These are phyloP conservation scores for Campaea margaritaria DNA, from an alignment of 2,888 invertebrate genomes.

Conservation along the genomic window DNA sequence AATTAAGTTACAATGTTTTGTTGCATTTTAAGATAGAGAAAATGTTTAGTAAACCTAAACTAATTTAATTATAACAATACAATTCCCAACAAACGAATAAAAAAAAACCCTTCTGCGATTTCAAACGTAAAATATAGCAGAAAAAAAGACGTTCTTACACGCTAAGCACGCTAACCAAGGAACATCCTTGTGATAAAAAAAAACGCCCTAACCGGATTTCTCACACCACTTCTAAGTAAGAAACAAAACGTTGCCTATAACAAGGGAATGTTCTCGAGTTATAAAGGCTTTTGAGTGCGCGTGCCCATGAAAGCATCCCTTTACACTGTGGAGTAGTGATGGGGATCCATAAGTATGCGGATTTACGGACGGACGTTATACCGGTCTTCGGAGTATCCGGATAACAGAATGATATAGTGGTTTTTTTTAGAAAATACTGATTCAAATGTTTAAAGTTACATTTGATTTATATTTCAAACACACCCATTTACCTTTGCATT, in stretches of 20 bases:
- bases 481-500: no score
- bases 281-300: constrained; percentile 67
- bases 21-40: no score
- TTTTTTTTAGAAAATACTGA: no score
- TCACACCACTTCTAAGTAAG: constrained; percentile 69
- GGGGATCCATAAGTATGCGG: constrained; percentile 3
- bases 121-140: constrained; percentile 7
- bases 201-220: constrained; percentile 66
- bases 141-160: constrained; percentile 16
- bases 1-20: no score
- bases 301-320: constrained; percentile 61
- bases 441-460: no score
- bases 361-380: not conserved
- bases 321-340: constrained; percentile 33
- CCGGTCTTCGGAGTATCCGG: no score
- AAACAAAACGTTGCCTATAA: constrained; percentile 67
- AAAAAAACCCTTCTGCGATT: constrained; percentile 16
- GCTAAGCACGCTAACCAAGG: constrained; percentile 30
- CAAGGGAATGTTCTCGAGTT: constrained; percentile 54
- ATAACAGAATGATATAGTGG: no score
- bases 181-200: constrained; percentile 39
- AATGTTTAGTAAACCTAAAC: no score
- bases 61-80: no score
- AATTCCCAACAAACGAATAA: not conserved
- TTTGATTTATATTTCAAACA: no score